Base-by-base conservation (phyloP, 2,797 vertebrate species). In the Darevskia mixta region DNA sequence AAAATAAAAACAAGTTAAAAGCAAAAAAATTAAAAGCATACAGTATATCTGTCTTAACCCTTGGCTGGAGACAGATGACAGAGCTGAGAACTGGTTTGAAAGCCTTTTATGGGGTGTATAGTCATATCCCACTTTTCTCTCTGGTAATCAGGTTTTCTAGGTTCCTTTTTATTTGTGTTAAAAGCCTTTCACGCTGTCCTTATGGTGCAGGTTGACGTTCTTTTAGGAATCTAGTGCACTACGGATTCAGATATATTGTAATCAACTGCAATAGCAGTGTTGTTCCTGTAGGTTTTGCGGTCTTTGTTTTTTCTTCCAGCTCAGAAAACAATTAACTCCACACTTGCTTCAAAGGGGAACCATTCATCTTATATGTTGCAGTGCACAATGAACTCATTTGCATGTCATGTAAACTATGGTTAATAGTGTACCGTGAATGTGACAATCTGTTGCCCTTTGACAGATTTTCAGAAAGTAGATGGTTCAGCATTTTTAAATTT, bases 221-320 rank as follows among this genome's bases (percentile, higher is more conserved):
- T 98, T 98, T 3, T 98, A 99, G 45, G 98, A 99, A 92, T 99
- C 98, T 98, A 98, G 90, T 98, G 98, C 45, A 99, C 98, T 27
- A 98, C 96, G 0, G 98, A 98, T 93, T 98, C 98, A 5, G 97
- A 93, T 0, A 98, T 98, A 95, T 98, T 98, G 95, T 98, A 98
- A 96, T 99, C 98, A 0, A 98, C 98, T 0, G 97, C 97, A 89
- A 98, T 97, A 0, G 96, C 97, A 0, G 98, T 96, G 93, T 98
- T 97, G 35, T 98, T 98, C 91, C 96, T 97, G 38, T 98, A 97
- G 85, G 96, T 95, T 66, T 98, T 97, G 81, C 98, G 96, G 25
- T 97, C 98, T 98, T 82, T 10, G 73, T 49, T 9, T 49, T 49
- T 49, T 3, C 10, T 49, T 49, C 10, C 45, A 49, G 45, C 45